Conservation (phyloP, 2,888 invertebrate genomes). For the Leptinotarsa rubiginosa region DNA sequence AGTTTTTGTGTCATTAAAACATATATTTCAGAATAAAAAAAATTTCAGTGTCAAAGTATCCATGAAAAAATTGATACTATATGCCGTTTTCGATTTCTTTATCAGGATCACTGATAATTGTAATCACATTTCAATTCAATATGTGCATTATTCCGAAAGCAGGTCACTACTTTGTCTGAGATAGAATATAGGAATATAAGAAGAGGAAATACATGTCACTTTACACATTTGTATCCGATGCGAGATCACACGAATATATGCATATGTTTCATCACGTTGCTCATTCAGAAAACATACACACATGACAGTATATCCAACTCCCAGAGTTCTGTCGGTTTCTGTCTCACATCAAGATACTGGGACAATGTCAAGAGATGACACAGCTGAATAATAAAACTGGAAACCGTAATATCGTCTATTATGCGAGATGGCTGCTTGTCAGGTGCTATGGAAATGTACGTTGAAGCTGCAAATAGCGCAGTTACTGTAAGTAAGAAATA, state of each 20-base stretch:
- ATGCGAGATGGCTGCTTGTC: neutral
- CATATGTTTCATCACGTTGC: neutral
- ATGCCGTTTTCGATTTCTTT: too few relatives aligned
- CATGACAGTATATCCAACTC: neutral
- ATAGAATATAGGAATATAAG: neutral
- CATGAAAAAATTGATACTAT: too few relatives aligned
- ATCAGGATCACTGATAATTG: too few relatives aligned
- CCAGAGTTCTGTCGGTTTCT: neutral
- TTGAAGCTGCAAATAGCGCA: neutral
- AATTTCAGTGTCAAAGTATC: too few relatives aligned
- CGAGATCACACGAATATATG: neutral
- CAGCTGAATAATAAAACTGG: neutral
- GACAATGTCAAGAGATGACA: neutral
- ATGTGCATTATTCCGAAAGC: neutral
- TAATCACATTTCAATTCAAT: too few relatives aligned
- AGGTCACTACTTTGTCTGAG: neutral
- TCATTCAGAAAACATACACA: conserved; percentile 1
- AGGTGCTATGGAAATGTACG: neutral
- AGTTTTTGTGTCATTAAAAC: too few relatives aligned
- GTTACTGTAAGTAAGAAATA: neutral
- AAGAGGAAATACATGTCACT: neutral
- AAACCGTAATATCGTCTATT: neutral
- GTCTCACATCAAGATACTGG: neutral
- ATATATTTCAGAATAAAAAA: too few relatives aligned
- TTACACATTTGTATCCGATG: neutral